Conservation (phyloP, 2,888 invertebrate species). For the Pollenia amentaria region DNA sequence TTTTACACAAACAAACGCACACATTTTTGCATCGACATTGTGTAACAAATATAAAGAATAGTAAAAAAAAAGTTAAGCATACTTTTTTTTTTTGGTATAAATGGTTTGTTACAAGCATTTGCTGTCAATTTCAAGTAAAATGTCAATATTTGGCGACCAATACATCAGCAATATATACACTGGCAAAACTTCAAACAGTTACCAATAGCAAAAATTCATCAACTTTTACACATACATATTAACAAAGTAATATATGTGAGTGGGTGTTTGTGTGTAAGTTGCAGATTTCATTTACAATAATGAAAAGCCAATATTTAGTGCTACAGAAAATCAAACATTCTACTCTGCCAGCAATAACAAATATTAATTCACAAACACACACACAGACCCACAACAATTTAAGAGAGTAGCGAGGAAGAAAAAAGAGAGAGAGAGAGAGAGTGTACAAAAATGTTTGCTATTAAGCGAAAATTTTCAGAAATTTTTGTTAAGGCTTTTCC, state of each 20-base stretch:
- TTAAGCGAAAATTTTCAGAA: slow-evolving; percentile 30
- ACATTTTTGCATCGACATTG: not conserved
- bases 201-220: slow-evolving; percentile 67
- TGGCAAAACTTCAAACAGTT: slow-evolving; percentile 62
- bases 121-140: slow-evolving; percentile 73
- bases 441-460: slow-evolving; percentile 30
- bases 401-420: not conserved
- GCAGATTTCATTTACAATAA: slow-evolving; percentile 75
- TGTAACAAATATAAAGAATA: not conserved
- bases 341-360: slow-evolving; percentile 34
- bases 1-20: not conserved
- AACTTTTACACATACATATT: not conserved
- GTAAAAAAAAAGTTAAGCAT: slow-evolving; percentile 62
- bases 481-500: slow-evolving; percentile 7
- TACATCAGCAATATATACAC: slow-evolving; percentile 64
- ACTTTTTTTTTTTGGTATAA: slow-evolving; percentile 42
- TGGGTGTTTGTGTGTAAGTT: slow-evolving; percentile 31
- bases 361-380: slow-evolving; percentile 21
- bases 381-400: not conserved
- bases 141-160: slow-evolving; percentile 73
- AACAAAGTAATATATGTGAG: not conserved
- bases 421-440: not conserved
- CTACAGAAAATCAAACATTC: slow-evolving; percentile 72
- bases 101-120: slow-evolving; percentile 65
- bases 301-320: slow-evolving; percentile 76